Evolutionary conservation across 2,113 vertebrate species (phyloP), one percentile per base, ranked within the genome.

Genomic region (Boulengeromyrus knoepffleri): DNA sequence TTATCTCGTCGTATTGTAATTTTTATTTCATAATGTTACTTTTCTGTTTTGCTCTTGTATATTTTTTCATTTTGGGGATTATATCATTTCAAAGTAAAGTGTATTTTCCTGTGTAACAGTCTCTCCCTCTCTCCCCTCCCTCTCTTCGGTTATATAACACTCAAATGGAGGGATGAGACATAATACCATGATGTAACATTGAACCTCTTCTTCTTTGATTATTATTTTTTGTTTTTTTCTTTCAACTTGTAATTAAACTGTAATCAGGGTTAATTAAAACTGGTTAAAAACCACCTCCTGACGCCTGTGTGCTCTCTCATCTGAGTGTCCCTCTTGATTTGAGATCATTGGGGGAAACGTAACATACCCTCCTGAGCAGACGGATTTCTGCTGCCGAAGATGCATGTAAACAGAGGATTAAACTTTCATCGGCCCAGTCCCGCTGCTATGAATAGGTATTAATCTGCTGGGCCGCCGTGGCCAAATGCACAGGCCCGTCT

Each of bases 241-340:
- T 77, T 91, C 94, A 94, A 95, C 94, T 95, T 96, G 95, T 96
- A 96, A 96, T 96, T 96, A 96, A 94, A 94, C 92, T 96, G 95
- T 96, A 96, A 96, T 96, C 96, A 96, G 96, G 96, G 95, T 96
- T 96, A 94, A 96, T 96, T 96, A 96, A 95, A 96, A 96, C 94
- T 93, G 93, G 94, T 95, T 95, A 94, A 96, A 96, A 95, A 93
- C 93, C 94, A 94, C 90, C 89, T 74, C 66, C 66, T 85, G 45
- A 10, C 91, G 87, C 52, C 10, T 89, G 47, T 91, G 88, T 49
- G 91, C 93, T 93, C 89, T 94, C 93, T 91, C 13, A 88, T 58
- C 91, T 39, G 7, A 70, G 4, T 39, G 56, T 93, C 88, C 52
- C 27, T 80, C 27, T 83, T 84, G 88, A 50, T 84, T 89, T 19